phyloP scores from a whole-genome alignment of 2,113 vertebrate species.

The Acanthisitta chloris region DNA sequence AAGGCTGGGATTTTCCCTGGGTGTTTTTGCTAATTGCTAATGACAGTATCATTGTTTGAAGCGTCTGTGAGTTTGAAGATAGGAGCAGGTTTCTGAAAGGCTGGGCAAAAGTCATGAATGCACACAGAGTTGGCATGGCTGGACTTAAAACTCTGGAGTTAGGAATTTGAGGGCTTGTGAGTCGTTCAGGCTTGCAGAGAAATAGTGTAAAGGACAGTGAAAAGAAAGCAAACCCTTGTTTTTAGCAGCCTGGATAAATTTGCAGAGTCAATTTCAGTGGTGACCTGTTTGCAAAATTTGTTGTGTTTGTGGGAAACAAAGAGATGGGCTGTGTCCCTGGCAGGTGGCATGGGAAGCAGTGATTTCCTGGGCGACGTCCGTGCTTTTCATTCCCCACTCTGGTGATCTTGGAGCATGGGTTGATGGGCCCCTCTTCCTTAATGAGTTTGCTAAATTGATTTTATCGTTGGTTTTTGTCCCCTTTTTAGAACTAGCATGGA shows the following conservation, averaged over 20 bases:
- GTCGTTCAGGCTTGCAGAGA: not conserved
- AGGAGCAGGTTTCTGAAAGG: not conserved
- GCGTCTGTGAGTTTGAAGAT: not conserved
- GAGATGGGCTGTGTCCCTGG: not conserved
- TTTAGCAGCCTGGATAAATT: not conserved
- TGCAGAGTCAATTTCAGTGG: not conserved
- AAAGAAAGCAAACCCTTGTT: not conserved
- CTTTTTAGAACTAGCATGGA: not conserved
- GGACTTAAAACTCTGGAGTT: not conserved
- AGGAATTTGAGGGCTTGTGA: not conserved
- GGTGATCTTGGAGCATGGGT: not conserved
- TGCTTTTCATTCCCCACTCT: not conserved
- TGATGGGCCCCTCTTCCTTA: not conserved
- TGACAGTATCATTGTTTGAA: fast-evolving
- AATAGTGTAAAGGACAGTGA: not conserved
- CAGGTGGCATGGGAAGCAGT: not conserved
- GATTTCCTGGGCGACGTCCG: not conserved
- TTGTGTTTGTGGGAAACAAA: not conserved
- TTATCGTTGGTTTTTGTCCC: constrained; percentile 31
- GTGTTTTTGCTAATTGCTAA: not conserved
- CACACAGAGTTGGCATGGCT: not conserved
- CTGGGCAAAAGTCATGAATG: not conserved
- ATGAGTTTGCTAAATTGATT: constrained; percentile 21
- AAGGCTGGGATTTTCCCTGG: not conserved
- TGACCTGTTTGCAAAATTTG: not conserved